Evolutionary conservation across 2,888 invertebrate species (phyloP).

Genomic region (Hemistola chrysoprasaria): DNA sequence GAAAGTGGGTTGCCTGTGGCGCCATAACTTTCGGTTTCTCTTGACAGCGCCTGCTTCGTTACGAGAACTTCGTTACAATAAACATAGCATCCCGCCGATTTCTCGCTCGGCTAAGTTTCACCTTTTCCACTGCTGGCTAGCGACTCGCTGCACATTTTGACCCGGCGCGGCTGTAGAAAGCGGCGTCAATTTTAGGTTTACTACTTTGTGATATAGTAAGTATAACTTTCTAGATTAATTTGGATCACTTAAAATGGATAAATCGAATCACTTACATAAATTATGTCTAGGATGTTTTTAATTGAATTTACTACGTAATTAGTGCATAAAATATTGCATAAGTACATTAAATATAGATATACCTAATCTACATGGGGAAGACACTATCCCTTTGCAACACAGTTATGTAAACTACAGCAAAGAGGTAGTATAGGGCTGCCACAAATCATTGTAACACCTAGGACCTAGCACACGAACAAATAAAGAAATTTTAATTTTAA

Average conservation of each 20-base stretch:
- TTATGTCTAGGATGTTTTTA: too few relatives aligned
- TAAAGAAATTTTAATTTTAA: too few relatives aligned
- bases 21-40: conserved; percentile 81
- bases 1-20: conserved; percentile 81
- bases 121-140: conserved; percentile 71
- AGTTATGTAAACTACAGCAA: too few relatives aligned
- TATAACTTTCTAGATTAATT: conserved; percentile 13
- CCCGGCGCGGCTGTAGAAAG: conserved; percentile 68
- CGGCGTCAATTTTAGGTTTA: conserved; percentile 36
- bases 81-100: conserved; percentile 80
- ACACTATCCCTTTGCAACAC: too few relatives aligned
- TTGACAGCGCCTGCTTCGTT: conserved; percentile 69
- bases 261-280: too few relatives aligned
- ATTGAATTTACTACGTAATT: too few relatives aligned
- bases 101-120: conserved; percentile 80
- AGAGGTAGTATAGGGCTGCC: too few relatives aligned
- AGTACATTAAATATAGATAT: too few relatives aligned
- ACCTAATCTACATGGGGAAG: too few relatives aligned
- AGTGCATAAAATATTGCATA: too few relatives aligned
- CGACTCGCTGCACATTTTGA: conserved; percentile 57
- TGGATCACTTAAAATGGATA: conserved; percentile 4
- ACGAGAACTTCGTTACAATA: conserved; percentile 70
- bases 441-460: too few relatives aligned
- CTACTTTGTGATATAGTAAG: conserved; percentile 9
- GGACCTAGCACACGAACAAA: too few relatives aligned